phyloP scores from a whole-genome alignment of 1,140 invertebrate species.

The Ericerus pela region DNA sequence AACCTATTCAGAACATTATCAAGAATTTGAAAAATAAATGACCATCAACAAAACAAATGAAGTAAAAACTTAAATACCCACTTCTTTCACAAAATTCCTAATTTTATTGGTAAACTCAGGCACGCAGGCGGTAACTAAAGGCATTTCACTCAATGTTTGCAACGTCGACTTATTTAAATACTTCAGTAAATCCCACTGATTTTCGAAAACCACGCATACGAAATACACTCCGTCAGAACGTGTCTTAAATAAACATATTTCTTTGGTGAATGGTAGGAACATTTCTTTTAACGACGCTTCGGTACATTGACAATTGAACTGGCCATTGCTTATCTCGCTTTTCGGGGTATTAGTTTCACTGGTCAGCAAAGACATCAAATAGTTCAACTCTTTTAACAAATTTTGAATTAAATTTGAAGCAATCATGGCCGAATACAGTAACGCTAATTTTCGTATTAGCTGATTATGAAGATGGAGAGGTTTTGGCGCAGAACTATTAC shows the following conservation, averaged over 20 bases:
- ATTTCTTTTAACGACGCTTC: neutral
- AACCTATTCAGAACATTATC: neutral
- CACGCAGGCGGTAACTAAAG: neutral
- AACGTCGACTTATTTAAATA: conserved; percentile 2
- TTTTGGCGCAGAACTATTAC: neutral
- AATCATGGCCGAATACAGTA: neutral
- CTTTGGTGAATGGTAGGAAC: neutral
- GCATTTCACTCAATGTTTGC: neutral
- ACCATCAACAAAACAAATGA: too few species aligned
- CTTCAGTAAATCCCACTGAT: neutral
- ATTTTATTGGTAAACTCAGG: neutral
- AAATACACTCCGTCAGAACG: neutral
- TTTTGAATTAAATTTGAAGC: neutral
- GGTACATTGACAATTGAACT: neutral
- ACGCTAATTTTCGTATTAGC: neutral
- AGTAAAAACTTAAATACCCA: too few species aligned
- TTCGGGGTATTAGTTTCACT: neutral
- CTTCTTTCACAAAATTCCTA: neutral
- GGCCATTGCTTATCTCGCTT: too few species aligned
- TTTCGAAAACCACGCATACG: neutral
- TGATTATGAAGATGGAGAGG: neutral
- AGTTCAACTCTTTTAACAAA: conserved; percentile 5
- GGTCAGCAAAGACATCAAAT: conserved; percentile 5
- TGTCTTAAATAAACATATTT: conserved; percentile 2
- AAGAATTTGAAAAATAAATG: too few species aligned